Evolutionary conservation across 2,113 vertebrate species (phyloP).

Genomic region (Chaetops frenatus): DNA sequence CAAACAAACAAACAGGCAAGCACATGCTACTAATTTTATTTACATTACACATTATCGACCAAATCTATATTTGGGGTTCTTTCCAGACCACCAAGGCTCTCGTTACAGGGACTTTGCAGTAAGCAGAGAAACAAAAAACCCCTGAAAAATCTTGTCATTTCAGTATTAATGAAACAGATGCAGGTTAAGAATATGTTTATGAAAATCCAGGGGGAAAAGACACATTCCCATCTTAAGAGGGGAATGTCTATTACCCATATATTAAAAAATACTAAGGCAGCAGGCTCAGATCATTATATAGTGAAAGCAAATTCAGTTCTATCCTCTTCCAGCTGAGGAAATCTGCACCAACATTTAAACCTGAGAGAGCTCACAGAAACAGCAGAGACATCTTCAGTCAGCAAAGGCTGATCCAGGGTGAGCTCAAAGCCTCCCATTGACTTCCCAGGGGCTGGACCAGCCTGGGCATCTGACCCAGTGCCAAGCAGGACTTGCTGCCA

Average conservation of each 20-base stretch:
- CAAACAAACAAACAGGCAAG: slow-evolving; percentile 45
- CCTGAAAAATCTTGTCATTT: background rate
- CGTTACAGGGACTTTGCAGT: slow-evolving; percentile 35
- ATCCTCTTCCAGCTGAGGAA: background rate
- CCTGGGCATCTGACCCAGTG: background rate
- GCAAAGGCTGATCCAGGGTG: background rate
- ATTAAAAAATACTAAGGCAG: background rate
- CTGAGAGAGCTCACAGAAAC: background rate
- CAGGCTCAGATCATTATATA: background rate
- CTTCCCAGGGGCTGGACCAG: background rate
- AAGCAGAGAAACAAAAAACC: background rate
- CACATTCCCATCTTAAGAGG: background rate
- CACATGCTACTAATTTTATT: slow-evolving; percentile 87
- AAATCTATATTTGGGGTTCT: slow-evolving; percentile 72
- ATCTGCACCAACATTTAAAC: background rate
- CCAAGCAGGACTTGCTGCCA: background rate
- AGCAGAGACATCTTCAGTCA: background rate
- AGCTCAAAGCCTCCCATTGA: background rate
- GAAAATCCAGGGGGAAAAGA: background rate
- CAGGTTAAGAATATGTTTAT: background rate
- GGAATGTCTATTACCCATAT: background rate
- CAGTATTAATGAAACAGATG: background rate
- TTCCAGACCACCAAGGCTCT: slow-evolving; percentile 83
- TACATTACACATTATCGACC: slow-evolving; percentile 81
- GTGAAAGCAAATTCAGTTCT: background rate